Evolutionary conservation across 2,113 vertebrate species (phyloP).

Genomic region (Columba janthina): DNA sequence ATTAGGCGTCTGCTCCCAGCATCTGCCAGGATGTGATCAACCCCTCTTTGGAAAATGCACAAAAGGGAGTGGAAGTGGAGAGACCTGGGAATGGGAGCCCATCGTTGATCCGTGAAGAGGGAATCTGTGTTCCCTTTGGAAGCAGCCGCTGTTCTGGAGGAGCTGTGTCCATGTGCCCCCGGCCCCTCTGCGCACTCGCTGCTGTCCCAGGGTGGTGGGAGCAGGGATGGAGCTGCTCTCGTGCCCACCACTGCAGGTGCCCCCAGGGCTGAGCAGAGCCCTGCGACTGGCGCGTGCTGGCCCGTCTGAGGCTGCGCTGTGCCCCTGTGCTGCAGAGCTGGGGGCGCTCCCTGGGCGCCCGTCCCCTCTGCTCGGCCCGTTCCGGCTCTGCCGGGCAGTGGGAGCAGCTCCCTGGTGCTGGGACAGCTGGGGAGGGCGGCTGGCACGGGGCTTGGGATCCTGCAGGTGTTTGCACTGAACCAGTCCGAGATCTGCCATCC

Average conservation of each 20-base stretch:
- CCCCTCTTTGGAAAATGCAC: slow-evolving; percentile 15
- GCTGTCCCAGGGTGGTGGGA: not conserved
- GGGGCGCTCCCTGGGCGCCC: not conserved
- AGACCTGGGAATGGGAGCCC: slow-evolving; percentile 2
- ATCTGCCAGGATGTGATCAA: slow-evolving; percentile 59
- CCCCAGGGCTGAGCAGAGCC: not conserved
- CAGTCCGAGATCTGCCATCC: no score
- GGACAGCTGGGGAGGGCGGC: not conserved
- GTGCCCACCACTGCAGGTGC: not conserved
- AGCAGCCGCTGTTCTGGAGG: not conserved
- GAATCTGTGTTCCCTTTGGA: not conserved
- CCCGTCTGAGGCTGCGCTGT: rapidly evolving
- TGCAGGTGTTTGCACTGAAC: not conserved
- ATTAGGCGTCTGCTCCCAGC: slow-evolving; percentile 68
- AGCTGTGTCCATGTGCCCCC: rapidly evolving
- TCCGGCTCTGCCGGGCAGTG: not conserved
- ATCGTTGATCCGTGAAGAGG: not conserved
- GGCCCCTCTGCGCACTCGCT: not conserved
- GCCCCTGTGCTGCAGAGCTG: not conserved
- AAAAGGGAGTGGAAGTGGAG: slow-evolving; percentile 49
- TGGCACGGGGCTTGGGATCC: not conserved
- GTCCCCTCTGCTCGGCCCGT: no score
- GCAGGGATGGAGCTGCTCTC: no score
- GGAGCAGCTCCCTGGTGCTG: not conserved
- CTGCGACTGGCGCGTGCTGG: rapidly evolving